phyloP scores from a whole-genome alignment of 2,113 vertebrate genomes.

The Stegostoma tigrinum region DNA sequence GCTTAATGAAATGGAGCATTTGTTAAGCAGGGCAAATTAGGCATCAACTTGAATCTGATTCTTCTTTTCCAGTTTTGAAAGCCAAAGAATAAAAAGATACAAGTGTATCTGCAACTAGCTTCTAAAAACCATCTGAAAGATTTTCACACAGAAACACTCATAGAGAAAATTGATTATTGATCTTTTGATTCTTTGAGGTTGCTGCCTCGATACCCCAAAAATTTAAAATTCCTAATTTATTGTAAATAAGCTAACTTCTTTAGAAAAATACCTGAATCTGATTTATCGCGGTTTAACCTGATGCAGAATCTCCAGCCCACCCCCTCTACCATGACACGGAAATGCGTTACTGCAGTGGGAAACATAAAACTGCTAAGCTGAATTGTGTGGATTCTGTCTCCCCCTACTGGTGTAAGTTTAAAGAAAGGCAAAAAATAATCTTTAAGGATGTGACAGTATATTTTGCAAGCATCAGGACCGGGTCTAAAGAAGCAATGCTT shows the following conservation, averaged over 20 bases:
- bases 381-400: conserved; percentile 32
- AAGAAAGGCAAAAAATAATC: neutral
- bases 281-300: neutral
- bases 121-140: neutral
- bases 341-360: neutral
- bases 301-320: neutral
- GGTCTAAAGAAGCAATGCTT: neutral
- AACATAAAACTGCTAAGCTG: neutral
- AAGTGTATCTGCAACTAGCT: neutral
- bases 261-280: neutral
- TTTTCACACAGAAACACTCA: neutral
- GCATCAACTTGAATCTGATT: neutral
- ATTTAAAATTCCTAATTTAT: neutral
- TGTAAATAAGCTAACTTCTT: neutral
- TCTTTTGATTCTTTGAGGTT: neutral
- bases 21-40: conserved; percentile 10
- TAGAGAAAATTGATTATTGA: neutral
- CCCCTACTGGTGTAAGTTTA: neutral
- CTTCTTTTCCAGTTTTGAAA: neutral
- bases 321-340: neutral
- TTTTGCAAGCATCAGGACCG: neutral
- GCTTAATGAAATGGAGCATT: conserved; percentile 30
- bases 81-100: neutral
- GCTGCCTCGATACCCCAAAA: neutral
- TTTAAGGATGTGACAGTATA: neutral